Evolutionary conservation across 1,140 invertebrate genomes (phyloP), one percentile per base, ranked within the genome.

Genomic region (Drosophila burlai): DNA sequence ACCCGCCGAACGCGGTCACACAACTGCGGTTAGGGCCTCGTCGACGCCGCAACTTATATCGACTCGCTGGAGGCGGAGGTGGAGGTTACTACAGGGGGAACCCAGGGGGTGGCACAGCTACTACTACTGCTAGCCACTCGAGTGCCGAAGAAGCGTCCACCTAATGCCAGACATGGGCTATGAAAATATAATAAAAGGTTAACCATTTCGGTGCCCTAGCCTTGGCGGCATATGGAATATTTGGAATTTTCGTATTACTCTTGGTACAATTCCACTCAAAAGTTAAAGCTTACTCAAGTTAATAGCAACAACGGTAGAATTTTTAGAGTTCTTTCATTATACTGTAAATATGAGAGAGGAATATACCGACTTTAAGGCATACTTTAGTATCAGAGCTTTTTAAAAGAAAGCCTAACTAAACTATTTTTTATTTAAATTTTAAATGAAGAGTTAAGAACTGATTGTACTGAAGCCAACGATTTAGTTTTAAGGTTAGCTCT

Each of bases 1-100:
- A 52, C 83, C 79, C 83, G 83, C 79, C 80, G 69, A 85, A 86
- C 78, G 83, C 83, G 80, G 83, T 72, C 83, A 67, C 83, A 76
- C 83, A 86, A 85, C 83, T 85, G 83, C 69, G 83, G 83, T 80
- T 64, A 62, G 59, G 68, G 58, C 54, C 50, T 43, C 54, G 21
- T 31, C 31, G 59, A 38, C 65, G 49, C 50, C 45, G 59, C 64
- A 54, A 85, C 82, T 85, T 85, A 85, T 85, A 85, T 86, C 75
- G 81, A 26, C 74, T 82, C 65, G 42, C 24, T 36, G 21, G 21
- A 36, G 52, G 6, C 50, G 60, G 60, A 43, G 81, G 46, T 68
- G 72, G 31, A 18, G 69, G 46, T 68, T 79, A 61, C 49, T 63
- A 55, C 43, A 64, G 18, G 55, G 43, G 55, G 21, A 55, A 40